These are phyloP conservation scores for Pyrrhosoma nymphula DNA, from an alignment of 2,888 invertebrate species.

Conservation along the genomic window DNA sequence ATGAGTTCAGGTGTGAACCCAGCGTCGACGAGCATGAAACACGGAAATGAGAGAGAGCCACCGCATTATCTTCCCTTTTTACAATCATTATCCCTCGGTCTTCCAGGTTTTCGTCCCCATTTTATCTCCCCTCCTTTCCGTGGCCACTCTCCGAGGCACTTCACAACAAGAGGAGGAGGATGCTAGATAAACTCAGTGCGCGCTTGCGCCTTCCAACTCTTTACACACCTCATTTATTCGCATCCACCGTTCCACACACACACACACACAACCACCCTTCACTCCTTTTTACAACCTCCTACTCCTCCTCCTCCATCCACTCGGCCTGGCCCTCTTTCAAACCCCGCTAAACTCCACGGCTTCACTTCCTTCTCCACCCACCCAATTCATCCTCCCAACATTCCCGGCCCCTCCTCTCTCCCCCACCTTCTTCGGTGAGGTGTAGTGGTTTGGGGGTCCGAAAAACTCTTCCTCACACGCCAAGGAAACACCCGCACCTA, in stretches of 20 bases:
- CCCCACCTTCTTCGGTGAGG: too few species aligned
- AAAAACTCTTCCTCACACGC: neutral
- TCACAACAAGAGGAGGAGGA: neutral
- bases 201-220: neutral
- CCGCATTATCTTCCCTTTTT: neutral
- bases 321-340: neutral
- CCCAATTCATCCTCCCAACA: neutral
- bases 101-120: neutral
- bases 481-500: slow-evolving; percentile 40
- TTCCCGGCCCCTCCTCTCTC: neutral
- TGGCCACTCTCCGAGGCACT: neutral
- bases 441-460: neutral
- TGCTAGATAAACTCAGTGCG: neutral
- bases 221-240: slow-evolving; percentile 11
- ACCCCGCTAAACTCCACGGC: neutral
- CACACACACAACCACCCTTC: neutral
- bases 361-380: slow-evolving; percentile 16
- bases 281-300: neutral
- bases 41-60: too few species aligned
- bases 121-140: neutral
- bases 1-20: too few species aligned
- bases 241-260: neutral
- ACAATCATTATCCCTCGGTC: neutral
- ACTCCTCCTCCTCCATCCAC: neutral
- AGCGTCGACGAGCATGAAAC: too few species aligned